Evolutionary conservation across 2,113 vertebrate species (phyloP).

Genomic region (Podarcis cretensis): DNA sequence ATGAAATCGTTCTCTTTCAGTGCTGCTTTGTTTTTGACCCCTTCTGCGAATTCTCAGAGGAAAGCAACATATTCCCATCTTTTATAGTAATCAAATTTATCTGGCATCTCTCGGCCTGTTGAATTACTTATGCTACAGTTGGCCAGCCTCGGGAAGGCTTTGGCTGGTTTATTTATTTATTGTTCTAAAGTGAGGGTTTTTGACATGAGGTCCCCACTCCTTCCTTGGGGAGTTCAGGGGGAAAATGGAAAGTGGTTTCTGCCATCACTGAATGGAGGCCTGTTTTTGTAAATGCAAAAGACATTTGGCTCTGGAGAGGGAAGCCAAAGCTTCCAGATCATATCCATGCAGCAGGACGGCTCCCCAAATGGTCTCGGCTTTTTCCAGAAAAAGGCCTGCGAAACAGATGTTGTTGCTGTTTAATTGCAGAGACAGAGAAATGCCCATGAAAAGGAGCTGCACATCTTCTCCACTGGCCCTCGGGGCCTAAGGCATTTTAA

Average conservation of each 20-base stretch:
- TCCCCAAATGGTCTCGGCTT: conserved; percentile 21
- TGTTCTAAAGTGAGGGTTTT: conserved; percentile 86
- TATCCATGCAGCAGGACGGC: neutral
- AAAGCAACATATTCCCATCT: conserved; percentile 87
- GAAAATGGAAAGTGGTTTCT: conserved; percentile 67
- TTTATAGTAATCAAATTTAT: conserved; percentile 95
- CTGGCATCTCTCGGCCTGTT: conserved; percentile 86
- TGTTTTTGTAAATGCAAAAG: conserved; percentile 30
- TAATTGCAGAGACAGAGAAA: conserved; percentile 4
- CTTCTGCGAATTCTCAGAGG: conserved; percentile 88
- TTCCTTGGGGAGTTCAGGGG: conserved; percentile 69
- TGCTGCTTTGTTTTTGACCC: conserved; percentile 85
- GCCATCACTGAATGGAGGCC: conserved; percentile 27
- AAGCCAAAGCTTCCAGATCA: neutral
- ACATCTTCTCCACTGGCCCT: neutral
- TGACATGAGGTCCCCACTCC: conserved; percentile 80
- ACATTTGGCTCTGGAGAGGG: neutral
- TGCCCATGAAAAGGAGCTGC: neutral
- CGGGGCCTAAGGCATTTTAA: neutral
- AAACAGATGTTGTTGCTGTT: neutral
- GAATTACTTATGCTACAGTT: conserved; percentile 87
- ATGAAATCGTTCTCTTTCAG: conserved; percentile 83
- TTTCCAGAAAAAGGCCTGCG: neutral
- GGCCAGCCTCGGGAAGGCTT: conserved; percentile 79
- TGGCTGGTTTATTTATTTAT: conserved; percentile 86